Evolutionary conservation across 1,140 invertebrate genomes (phyloP), one percentile per base, ranked within the genome.

Genomic region (Galendromus occidentalis): DNA sequence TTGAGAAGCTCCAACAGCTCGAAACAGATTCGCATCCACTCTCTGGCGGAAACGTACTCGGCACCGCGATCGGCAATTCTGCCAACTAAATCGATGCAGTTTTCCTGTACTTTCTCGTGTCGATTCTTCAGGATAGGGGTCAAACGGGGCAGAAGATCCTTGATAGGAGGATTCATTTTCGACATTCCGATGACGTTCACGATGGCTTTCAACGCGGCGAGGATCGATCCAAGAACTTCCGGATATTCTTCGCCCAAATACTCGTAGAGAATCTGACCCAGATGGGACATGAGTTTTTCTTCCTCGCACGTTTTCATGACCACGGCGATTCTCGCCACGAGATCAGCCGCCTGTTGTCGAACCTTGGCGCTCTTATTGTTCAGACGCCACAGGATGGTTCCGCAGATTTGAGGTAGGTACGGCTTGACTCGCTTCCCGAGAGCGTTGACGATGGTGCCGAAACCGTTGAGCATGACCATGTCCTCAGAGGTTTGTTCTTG

Each of bases 11-110:
- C 96, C 39, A 99, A 76, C 39, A 99, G 77, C 74, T 99, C 96
- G 75, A 99, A 99, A 75, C 96, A 99, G 74, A 99, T 99, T 71
- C 96, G 80, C 95, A 99, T 99, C 96, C 96, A 99, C 79, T 99
- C 96, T 67, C 95, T 81, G 0, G 95, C 94, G 0, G 92, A 94
- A 0, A 98, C 96, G 77, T 95, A 98, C 75, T 99, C 96, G 0
- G 93, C 91, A n/a, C 96, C 96, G 73, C 95, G 82, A 78, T 99
- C 96, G 22, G 96, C 96, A 70, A 99, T 99, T 70, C 94, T 83
- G 42, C 95, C 96, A 12, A 99, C 95, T 66, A 99, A 79, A 79
- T 99, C 96, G 68, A 99, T 99, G 76, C 95, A 99, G 77, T 99
- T 98, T 77, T 99, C 95, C 82, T 99, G 95, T 66, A 98, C 92